Evolutionary conservation across 2,113 vertebrate species (phyloP).

Genomic region (Natator depressus): DNA sequence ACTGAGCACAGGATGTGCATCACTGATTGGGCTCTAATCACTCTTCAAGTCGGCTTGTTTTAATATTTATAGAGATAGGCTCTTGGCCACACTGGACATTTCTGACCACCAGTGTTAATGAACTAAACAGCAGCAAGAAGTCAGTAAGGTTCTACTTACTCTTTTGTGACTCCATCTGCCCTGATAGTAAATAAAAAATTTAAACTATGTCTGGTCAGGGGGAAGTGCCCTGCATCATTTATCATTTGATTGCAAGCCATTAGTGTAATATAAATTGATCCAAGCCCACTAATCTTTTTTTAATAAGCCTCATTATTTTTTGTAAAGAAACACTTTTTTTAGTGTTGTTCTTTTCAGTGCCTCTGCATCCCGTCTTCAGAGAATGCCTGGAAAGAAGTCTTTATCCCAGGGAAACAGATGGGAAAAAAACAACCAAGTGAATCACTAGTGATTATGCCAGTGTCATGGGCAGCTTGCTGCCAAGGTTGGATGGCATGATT

Average conservation of each 20-base stretch:
- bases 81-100: background rate
- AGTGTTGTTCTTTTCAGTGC: background rate
- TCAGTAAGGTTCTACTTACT: background rate
- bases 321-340: background rate
- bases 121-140: background rate
- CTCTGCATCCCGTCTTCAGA: rapidly evolving
- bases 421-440: background rate
- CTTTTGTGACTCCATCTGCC: background rate
- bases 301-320: background rate
- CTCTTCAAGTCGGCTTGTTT: background rate
- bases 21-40: background rate
- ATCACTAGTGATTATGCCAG: background rate
- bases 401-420: background rate
- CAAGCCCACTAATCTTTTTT: background rate
- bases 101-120: background rate
- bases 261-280: background rate
- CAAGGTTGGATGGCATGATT: background rate
- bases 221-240: background rate
- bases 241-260: background rate
- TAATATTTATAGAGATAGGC: background rate
- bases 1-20: background rate
- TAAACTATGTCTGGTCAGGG: background rate
- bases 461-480: background rate
- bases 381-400: background rate
- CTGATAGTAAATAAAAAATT: background rate